A percentile compares a stretch with the other conserved stretches of the same genome.
phyloP scores from a whole-genome alignment of 2,888 invertebrate species.

The Protophormia terraenovae region DNA sequence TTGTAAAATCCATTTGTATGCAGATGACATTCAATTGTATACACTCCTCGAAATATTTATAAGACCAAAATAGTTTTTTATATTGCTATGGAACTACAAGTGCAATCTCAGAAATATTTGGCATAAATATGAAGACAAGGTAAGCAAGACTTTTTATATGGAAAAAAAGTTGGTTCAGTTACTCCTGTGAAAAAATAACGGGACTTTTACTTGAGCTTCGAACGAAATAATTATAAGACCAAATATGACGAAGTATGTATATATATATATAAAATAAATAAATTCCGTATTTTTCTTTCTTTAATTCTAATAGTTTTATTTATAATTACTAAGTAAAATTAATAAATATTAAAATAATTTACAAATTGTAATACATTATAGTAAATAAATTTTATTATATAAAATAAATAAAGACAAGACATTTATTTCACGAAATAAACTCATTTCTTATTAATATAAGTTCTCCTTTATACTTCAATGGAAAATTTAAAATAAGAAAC shows the following conservation, averaged over 20 bases:
- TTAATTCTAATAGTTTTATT: neutral
- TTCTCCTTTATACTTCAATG: neutral
- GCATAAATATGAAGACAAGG: too few relatives aligned
- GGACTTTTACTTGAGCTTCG: too few relatives aligned
- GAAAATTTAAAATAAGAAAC: neutral
- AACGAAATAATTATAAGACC: too few relatives aligned
- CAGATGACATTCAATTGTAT: too few relatives aligned
- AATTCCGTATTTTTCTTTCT: neutral
- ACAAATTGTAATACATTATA: neutral
- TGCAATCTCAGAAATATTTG: too few relatives aligned
- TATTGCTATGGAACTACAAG: too few relatives aligned
- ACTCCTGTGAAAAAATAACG: too few relatives aligned
- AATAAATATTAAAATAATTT: slow-evolving; percentile 17
- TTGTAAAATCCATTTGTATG: too few relatives aligned
- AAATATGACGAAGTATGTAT: neutral
- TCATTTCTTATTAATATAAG: neutral
- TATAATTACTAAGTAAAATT: neutral
- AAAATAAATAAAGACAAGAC: neutral
- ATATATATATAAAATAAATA: neutral
- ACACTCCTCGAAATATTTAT: too few relatives aligned
- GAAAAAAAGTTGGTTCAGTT: too few relatives aligned
- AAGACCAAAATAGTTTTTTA: too few relatives aligned
- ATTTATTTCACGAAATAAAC: neutral
- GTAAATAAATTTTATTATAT: neutral
- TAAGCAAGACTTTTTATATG: too few relatives aligned